Evolutionary conservation across 2,113 vertebrate genomes (phyloP).

Genomic region (Pongo pygmaeus): DNA sequence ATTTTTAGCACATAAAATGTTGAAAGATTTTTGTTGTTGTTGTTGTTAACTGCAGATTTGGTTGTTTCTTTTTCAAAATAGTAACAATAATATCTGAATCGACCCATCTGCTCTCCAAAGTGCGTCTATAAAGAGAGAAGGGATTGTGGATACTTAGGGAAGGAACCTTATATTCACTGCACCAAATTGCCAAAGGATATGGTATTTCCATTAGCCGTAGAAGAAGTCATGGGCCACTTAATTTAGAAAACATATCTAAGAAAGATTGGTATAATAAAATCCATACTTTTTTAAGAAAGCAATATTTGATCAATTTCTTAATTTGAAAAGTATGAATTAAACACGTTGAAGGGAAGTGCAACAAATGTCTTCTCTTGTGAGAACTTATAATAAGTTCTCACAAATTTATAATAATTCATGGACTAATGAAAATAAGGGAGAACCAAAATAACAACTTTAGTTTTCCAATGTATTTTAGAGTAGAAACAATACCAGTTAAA

Average conservation of each 20-base stretch:
- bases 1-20: background rate
- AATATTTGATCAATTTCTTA: background rate
- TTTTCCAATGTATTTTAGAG: background rate
- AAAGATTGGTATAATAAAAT: background rate
- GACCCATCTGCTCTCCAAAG: background rate
- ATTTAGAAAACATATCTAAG: background rate
- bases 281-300: background rate
- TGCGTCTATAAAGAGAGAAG: background rate
- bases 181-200: background rate
- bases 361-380: background rate
- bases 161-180: background rate
- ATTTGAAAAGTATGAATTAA: constrained; percentile 43
- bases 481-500: background rate
- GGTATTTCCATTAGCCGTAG: background rate
- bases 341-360: accelerated
- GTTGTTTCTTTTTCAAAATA: background rate
- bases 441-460: background rate
- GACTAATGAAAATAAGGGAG: background rate
- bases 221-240: background rate
- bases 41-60: background rate
- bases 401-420: background rate
- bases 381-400: background rate
- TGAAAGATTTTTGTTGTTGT: background rate
- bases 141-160: background rate
- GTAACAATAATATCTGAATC: background rate